Evolutionary conservation across 2,797 vertebrate genomes (phyloP).

Genomic region (Gila robusta): DNA sequence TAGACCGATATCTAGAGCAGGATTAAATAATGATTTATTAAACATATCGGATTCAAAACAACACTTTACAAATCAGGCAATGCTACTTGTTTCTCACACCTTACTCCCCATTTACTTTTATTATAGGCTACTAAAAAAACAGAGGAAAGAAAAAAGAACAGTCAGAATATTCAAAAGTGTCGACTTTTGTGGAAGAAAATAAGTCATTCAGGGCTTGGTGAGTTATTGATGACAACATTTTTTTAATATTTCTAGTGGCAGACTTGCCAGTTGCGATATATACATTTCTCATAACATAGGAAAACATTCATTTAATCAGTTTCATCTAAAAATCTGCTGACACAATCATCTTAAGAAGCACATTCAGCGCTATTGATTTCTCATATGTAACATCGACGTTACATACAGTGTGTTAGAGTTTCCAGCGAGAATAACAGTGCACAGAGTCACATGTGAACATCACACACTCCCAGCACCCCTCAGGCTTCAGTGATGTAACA

Average conservation of each 20-base stretch:
- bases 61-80: neutral
- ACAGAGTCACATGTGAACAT: constrained; percentile 43
- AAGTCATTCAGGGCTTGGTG: neutral
- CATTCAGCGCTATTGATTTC: neutral
- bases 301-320: neutral
- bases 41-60: neutral
- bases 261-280: neutral
- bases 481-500: constrained; percentile 52
- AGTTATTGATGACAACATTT: neutral
- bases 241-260: neutral
- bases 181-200: neutral
- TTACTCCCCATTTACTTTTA: neutral
- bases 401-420: neutral
- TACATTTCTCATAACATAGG: neutral
- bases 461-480: constrained; percentile 26
- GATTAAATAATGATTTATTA: neutral
- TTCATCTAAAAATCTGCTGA: neutral
- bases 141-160: neutral
- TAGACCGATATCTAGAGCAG: neutral
- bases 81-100: neutral
- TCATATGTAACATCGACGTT: neutral
- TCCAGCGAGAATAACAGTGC: constrained; percentile 2
- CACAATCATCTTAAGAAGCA: neutral
- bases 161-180: neutral
- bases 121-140: neutral